These are phyloP conservation scores for Sitta europaea DNA, from an alignment of 2,113 vertebrate genomes.

Conservation along the genomic window DNA sequence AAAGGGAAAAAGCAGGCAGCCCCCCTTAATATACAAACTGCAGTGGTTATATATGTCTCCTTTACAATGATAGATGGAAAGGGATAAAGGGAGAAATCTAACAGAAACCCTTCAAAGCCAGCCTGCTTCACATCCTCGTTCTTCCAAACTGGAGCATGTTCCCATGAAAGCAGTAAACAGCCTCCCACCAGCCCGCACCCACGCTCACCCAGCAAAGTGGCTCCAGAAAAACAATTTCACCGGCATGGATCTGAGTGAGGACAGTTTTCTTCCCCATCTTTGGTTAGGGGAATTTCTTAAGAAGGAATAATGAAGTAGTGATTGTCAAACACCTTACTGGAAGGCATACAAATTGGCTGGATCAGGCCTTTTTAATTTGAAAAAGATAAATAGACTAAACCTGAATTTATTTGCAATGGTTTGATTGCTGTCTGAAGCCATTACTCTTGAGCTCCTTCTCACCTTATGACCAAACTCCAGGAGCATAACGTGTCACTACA, in stretches of 20 bases:
- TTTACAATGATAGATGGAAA: slow-evolving; percentile 69
- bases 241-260: neutral
- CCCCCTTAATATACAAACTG: slow-evolving; percentile 66
- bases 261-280: neutral
- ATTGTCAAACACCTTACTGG: slow-evolving; percentile 55
- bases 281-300: slow-evolving; percentile 40
- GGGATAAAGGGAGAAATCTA: slow-evolving; percentile 57
- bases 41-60: slow-evolving; percentile 66
- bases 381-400: slow-evolving; percentile 65
- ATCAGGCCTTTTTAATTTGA: slow-evolving; percentile 57
- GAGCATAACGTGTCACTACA: neutral
- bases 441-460: slow-evolving; percentile 1
- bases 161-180: neutral
- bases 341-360: slow-evolving; percentile 55
- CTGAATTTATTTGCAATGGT: slow-evolving; percentile 48
- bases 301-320: slow-evolving; percentile 49
- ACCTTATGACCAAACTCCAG: slow-evolving; percentile 6
- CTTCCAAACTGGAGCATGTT: slow-evolving; percentile 7
- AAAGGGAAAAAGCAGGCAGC: slow-evolving; percentile 65
- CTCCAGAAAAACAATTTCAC: neutral
- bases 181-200: neutral
- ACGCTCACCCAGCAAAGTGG: neutral
- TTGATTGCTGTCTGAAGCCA: slow-evolving; percentile 25
- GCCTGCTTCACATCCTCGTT: slow-evolving; percentile 20
- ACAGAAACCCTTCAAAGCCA: slow-evolving; percentile 63